Evolutionary conservation across 2,113 vertebrate genomes (phyloP).

Genomic region (Carollia perspicillata): DNA sequence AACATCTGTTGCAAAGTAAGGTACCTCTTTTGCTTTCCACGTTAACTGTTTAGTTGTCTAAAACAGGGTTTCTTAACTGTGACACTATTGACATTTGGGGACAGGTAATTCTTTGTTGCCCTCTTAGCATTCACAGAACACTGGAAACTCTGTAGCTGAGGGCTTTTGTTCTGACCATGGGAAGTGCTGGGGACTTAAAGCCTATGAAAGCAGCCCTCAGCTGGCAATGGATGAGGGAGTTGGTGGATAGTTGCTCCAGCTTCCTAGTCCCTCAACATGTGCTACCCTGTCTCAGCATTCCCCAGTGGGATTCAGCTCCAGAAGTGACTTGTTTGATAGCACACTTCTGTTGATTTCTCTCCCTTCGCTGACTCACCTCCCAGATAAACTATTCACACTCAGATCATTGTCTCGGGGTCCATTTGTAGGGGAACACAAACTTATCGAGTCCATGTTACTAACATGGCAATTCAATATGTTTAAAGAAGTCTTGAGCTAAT

Average conservation of each 20-base stretch:
- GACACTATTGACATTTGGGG: not conserved
- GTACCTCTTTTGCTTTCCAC: not conserved
- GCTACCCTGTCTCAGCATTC: not conserved
- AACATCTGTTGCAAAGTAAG: not conserved
- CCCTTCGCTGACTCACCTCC: not conserved
- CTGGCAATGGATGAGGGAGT: not conserved
- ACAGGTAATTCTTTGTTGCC: not conserved
- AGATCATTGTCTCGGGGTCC: not conserved
- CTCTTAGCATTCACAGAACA: not conserved
- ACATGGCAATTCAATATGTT: not conserved
- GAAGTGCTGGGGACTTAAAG: not conserved
- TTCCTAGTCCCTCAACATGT: not conserved
- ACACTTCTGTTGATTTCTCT: not conserved
- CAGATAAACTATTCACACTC: not conserved
- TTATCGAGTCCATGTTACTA: not conserved
- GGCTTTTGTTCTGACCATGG: not conserved
- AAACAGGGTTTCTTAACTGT: not conserved
- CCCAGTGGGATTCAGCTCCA: not conserved
- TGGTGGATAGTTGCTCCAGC: not conserved
- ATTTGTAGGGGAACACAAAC: not conserved
- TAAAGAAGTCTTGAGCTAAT: slow-evolving; percentile 21
- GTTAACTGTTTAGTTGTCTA: not conserved
- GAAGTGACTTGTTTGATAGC: not conserved
- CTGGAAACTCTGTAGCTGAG: not conserved
- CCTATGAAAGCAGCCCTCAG: not conserved